These are phyloP conservation scores for Antedon bifida DNA, from an alignment of 35 echinoderm and acorn worm genomes.

Conservation along the genomic window DNA sequence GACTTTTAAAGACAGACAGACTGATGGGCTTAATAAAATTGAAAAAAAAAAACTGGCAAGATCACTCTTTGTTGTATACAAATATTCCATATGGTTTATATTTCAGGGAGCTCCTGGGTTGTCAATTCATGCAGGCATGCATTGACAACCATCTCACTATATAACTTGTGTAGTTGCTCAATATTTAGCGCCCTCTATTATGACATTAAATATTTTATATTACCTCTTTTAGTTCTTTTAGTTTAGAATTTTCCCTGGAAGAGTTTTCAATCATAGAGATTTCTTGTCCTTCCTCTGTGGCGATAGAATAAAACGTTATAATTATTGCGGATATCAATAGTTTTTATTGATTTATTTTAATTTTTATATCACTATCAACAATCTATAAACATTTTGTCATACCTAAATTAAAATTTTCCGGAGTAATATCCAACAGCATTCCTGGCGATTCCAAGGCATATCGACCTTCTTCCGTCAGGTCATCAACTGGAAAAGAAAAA, in stretches of 20 bases:
- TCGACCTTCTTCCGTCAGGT: conserved; percentile 44
- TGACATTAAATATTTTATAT: background rate
- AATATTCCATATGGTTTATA: no score
- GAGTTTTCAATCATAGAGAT: conserved; percentile 76
- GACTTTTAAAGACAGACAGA: background rate
- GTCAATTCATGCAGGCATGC: no score
- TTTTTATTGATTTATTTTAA: background rate
- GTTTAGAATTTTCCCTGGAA: conserved; percentile 53
- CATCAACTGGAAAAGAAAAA: conserved; percentile 35
- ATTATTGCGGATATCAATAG: background rate
- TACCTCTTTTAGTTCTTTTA: conserved; percentile 63
- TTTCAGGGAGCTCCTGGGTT: no score
- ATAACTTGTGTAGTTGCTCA: no score
- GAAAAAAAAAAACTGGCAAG: no score
- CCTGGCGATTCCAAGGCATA: conserved; percentile 58
- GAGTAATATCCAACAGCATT: conserved; percentile 26
- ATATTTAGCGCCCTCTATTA: no score
- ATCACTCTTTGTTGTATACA: no score
- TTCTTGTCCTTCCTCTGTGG: conserved; percentile 78
- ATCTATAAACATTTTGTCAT: no score
- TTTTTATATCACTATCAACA: background rate
- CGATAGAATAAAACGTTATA: conserved; percentile 6
- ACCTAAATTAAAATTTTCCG: conserved; percentile 45
- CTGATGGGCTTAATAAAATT: background rate
- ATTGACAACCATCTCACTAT: no score